These are phyloP conservation scores for Pterostichus madidus DNA, from an alignment of 2,888 invertebrate species.

Conservation along the genomic window DNA sequence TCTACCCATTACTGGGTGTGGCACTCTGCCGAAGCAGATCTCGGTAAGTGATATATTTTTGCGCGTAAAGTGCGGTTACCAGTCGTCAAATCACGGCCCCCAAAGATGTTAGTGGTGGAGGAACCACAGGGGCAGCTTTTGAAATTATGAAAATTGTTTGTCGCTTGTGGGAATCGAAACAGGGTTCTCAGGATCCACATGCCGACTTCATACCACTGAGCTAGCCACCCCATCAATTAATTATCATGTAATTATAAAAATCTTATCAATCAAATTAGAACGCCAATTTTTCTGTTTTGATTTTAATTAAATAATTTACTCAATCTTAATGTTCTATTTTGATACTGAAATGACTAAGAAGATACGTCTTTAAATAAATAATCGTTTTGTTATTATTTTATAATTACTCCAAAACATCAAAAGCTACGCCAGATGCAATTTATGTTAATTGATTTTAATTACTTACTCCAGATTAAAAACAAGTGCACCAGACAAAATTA, in stretches of 20 bases:
- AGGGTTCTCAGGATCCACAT: too few relatives aligned
- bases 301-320: constrained; percentile 22
- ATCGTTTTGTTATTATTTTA: not conserved
- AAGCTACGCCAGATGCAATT: constrained; percentile 25
- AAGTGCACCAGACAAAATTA: constrained; percentile 20
- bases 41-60: too few relatives aligned
- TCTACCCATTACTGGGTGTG: too few relatives aligned
- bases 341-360: constrained; percentile 8
- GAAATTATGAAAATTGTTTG: too few relatives aligned
- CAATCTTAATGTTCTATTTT: constrained; percentile 21
- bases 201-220: too few relatives aligned
- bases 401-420: constrained; percentile 14
- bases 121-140: too few relatives aligned
- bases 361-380: constrained; percentile 5
- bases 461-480: constrained; percentile 10
- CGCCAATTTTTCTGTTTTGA: constrained; percentile 11
- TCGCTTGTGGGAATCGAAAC: too few relatives aligned
- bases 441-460: constrained; percentile 26
- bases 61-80: too few relatives aligned
- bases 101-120: too few relatives aligned
- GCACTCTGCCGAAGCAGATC: too few relatives aligned
- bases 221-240: too few relatives aligned
- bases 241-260: not conserved
- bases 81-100: too few relatives aligned
- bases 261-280: not conserved